phyloP scores from a whole-genome alignment of 2,888 invertebrate genomes.

The Drosophila formosana region DNA sequence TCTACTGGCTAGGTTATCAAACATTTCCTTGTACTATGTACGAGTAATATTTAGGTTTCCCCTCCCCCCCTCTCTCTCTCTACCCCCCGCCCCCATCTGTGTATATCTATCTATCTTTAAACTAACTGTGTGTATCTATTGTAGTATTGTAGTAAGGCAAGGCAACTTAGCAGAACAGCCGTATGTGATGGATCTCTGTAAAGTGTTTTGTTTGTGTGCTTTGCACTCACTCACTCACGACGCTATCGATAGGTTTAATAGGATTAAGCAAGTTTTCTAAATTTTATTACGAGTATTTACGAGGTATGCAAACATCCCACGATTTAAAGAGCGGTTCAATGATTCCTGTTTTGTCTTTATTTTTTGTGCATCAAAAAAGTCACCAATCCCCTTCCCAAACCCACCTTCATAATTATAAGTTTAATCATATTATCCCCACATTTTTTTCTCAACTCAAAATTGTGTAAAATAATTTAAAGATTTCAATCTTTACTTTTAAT shows the following conservation, averaged over 20 bases:
- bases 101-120: constrained; percentile 3
- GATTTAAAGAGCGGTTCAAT: constrained; percentile 77
- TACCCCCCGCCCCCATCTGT: constrained; percentile 5
- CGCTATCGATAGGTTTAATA: constrained; percentile 59
- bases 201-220: constrained; percentile 53
- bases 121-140: constrained; percentile 43
- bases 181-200: constrained; percentile 78
- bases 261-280: constrained; percentile 60
- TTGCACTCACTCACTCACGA: constrained; percentile 30
- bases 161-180: constrained; percentile 70
- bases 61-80: neutral
- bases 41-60: constrained; percentile 33
- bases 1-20: constrained; percentile 37
- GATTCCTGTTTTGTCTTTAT: constrained; percentile 76
- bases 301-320: constrained; percentile 70
- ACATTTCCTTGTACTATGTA: constrained; percentile 36
- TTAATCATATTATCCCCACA: neutral
- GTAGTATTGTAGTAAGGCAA: constrained; percentile 51
- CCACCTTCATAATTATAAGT: constrained; percentile 1
- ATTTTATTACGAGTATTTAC: constrained; percentile 57
- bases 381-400: constrained; percentile 17
- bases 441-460: constrained; percentile 4
- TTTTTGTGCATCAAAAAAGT: constrained; percentile 68
- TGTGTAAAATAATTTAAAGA: constrained; percentile 24
- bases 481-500: constrained; percentile 54